Conservation (phyloP, 2,888 invertebrate genomes). For the Limenitis camilla region DNA sequence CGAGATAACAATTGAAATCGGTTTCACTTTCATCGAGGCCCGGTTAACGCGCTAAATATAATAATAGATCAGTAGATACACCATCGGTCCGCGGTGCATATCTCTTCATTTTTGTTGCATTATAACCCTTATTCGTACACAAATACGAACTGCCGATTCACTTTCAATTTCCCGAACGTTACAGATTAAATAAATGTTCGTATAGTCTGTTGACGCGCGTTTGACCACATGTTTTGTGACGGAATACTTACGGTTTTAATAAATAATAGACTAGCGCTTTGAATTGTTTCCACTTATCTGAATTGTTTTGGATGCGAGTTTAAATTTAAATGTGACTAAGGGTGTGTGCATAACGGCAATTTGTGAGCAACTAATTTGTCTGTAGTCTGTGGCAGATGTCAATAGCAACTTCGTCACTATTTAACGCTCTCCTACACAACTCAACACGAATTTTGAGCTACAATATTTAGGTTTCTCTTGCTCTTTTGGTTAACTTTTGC, state of each 20-base stretch:
- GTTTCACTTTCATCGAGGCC: conserved; percentile 62
- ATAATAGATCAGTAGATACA: conserved; percentile 65
- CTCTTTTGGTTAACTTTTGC: too few species aligned
- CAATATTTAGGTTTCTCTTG: too few species aligned
- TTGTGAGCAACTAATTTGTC: too few species aligned
- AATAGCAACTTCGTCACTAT: too few species aligned
- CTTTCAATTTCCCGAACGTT: conserved; percentile 61
- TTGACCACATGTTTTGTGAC: conserved; percentile 24
- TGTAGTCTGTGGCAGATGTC: too few species aligned
- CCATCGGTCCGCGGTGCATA: conserved; percentile 58
- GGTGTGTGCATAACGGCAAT: conserved; percentile 7
- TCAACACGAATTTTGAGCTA: too few species aligned
- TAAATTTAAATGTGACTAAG: conserved; percentile 8
- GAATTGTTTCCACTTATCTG: conserved; percentile 23
- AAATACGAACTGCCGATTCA: conserved; percentile 31
- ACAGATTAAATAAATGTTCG: conserved; percentile 30
- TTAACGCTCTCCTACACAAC: too few species aligned
- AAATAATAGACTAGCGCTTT: conserved; percentile 29
- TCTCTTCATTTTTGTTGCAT: conserved; percentile 19
- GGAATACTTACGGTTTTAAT: conserved; percentile 27
- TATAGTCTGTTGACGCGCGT: conserved; percentile 25
- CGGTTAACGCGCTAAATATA: conserved; percentile 66
- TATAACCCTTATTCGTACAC: conserved; percentile 9
- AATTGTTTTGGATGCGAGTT: conserved; percentile 10
- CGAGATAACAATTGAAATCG: conserved; percentile 68